These are phyloP conservation scores for Lerista edwardsae DNA, from an alignment of 2,797 vertebrate genomes.

Conservation along the genomic window DNA sequence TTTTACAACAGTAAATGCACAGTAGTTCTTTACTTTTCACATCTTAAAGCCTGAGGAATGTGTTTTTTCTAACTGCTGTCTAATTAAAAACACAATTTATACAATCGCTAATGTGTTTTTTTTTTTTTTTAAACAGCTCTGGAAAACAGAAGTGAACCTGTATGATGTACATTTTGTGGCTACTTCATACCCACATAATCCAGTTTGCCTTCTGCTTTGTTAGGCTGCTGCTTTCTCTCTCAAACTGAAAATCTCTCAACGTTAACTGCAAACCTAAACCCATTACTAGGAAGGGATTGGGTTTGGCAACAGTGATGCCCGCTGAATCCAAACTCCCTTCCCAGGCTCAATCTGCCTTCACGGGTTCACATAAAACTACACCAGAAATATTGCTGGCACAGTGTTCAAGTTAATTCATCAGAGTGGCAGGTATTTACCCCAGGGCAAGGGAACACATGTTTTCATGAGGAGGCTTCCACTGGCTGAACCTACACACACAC, in stretches of 20 bases:
- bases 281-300: too few relatives aligned
- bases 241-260: not conserved
- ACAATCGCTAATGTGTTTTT: constrained; percentile 42
- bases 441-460: too few relatives aligned
- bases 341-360: too few relatives aligned
- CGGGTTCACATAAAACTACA: too few relatives aligned
- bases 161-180: not conserved
- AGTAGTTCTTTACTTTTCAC: constrained; percentile 26
- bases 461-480: too few relatives aligned
- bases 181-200: constrained; percentile 37
- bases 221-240: not conserved
- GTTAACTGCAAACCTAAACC: constrained; percentile 8
- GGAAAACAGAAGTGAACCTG: constrained; percentile 34
- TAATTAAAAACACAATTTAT: constrained; percentile 41
- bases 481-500: too few relatives aligned
- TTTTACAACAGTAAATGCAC: not conserved
- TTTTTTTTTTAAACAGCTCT: constrained; percentile 33
- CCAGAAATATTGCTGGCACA: too few relatives aligned
- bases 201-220: not conserved
- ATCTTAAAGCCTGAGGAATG: not conserved
- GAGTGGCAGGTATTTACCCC: too few relatives aligned
- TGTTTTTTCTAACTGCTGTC: constrained; percentile 18
- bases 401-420: too few relatives aligned
- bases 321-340: too few relatives aligned
- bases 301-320: too few relatives aligned